Conservation (phyloP, 2,113 vertebrate genomes). For the Limnothrissa miodon region DNA sequence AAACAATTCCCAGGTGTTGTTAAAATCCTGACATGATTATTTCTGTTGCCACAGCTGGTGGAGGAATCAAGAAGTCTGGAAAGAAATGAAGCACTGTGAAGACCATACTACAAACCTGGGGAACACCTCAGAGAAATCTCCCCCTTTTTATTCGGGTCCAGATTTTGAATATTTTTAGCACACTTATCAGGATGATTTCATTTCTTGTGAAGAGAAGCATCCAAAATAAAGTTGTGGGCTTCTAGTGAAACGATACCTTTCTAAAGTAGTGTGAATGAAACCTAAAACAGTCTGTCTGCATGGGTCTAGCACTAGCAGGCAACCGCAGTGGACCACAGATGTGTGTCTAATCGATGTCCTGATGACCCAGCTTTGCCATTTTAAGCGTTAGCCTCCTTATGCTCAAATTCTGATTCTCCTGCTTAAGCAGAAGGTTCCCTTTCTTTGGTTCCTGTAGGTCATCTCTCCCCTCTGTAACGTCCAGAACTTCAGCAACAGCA, state of each 20-base stretch:
- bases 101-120: not conserved
- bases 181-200: conserved; percentile 56
- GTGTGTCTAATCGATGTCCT: not conserved
- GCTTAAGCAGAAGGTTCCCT: conserved; percentile 56
- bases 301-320: not conserved
- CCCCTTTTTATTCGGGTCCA: conserved; percentile 22
- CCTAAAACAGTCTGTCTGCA: not conserved
- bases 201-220: conserved; percentile 49
- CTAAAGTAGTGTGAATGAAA: not conserved
- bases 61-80: conserved; percentile 96
- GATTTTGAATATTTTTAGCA: conserved; percentile 8
- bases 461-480: not conserved
- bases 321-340: not conserved
- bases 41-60: conserved; percentile 66
- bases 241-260: not conserved
- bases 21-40: not conserved
- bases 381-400: conserved; percentile 50
- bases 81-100: conserved; percentile 79
- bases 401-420: conserved; percentile 55
- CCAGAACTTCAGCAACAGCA: not conserved
- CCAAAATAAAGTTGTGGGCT: conserved; percentile 59
- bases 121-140: not conserved
- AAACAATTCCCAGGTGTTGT: not conserved
- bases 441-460: conserved; percentile 44
- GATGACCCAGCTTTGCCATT: conserved; percentile 22